Evolutionary conservation across 2,797 vertebrate genomes (phyloP).

Genomic region (Microtus californicus): DNA sequence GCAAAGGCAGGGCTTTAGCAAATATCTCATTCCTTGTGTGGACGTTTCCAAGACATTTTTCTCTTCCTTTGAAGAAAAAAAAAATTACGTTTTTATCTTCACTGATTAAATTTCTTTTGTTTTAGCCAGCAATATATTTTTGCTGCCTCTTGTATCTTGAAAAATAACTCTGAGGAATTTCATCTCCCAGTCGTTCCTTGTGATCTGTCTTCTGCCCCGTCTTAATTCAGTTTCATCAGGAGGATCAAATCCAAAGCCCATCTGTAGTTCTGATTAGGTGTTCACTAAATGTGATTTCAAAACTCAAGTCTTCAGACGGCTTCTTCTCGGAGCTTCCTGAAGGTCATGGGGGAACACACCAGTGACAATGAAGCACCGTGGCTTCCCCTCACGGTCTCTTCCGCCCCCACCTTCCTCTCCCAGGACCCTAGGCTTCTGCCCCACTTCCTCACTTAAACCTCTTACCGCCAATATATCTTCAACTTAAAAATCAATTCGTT

Average conservation of each 20-base stretch:
- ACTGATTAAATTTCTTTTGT: conserved; percentile 82
- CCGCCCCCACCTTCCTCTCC: background rate
- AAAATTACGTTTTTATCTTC: conserved; percentile 69
- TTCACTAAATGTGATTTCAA: conserved; percentile 80
- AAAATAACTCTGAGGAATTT: conserved; percentile 80
- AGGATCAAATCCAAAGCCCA: conserved; percentile 79
- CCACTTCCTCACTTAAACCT: conserved; percentile 74
- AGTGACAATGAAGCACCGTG: conserved; percentile 39
- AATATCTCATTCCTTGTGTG: conserved; percentile 40
- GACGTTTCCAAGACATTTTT: conserved; percentile 55
- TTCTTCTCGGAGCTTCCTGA: conserved; percentile 56
- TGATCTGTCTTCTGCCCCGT: conserved; percentile 72
- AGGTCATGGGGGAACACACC: conserved; percentile 64
- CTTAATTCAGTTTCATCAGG: conserved; percentile 80
- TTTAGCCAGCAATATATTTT: conserved; percentile 77
- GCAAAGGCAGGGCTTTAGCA: background rate
- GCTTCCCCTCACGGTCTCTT: background rate
- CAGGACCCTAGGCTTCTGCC: conserved; percentile 44
- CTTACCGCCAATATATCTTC: conserved; percentile 72
- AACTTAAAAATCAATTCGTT: conserved; percentile 79
- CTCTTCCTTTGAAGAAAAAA: background rate
- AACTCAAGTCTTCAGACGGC: conserved; percentile 58
- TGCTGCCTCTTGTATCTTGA: conserved; percentile 75
- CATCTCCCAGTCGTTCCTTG: conserved; percentile 76
- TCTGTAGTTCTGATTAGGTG: conserved; percentile 78